phyloP scores from a whole-genome alignment of 30 jellyfish, hydroid and myxozoan species.

The Aurelia coerulea region DNA sequence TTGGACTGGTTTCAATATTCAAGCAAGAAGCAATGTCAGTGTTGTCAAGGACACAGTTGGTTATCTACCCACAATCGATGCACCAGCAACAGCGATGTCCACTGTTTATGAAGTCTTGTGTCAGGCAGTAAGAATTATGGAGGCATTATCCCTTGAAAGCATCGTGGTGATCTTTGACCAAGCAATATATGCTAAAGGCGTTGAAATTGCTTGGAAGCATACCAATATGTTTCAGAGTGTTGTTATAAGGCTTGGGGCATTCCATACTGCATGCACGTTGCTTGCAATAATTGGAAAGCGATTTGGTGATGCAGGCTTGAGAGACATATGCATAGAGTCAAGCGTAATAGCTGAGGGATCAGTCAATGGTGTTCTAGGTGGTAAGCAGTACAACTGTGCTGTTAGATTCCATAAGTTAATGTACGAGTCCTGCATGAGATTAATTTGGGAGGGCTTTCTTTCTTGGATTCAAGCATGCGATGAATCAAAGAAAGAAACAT shows the following conservation, averaged over 20 bases:
- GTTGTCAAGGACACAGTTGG: conserved; percentile 15
- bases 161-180: conserved; percentile 49
- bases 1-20: conserved; percentile 34
- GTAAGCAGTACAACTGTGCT: conserved; percentile 26
- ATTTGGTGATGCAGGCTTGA: conserved; percentile 15
- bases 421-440: conserved; percentile 28
- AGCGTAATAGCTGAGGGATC: conserved; percentile 29
- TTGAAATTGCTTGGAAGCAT: conserved; percentile 48
- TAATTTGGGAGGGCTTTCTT: conserved; percentile 13
- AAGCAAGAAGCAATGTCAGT: not conserved
- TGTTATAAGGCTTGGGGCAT: conserved; percentile 7
- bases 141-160: conserved; percentile 7
- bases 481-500: not conserved
- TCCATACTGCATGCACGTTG: conserved; percentile 9
- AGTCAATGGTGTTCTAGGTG: conserved; percentile 28
- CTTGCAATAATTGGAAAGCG: conserved; percentile 38
- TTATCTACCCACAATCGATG: conserved; percentile 35
- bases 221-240: not conserved
- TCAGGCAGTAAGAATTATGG: conserved; percentile 26
- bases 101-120: conserved; percentile 44
- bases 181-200: conserved; percentile 65
- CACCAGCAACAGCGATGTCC: conserved; percentile 41
- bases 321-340: conserved; percentile 23
- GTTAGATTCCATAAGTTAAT: conserved; percentile 1
- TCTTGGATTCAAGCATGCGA: conserved; percentile 13